phyloP scores from a whole-genome alignment of 2,113 vertebrate genomes.

The Anoura caudifer region DNA sequence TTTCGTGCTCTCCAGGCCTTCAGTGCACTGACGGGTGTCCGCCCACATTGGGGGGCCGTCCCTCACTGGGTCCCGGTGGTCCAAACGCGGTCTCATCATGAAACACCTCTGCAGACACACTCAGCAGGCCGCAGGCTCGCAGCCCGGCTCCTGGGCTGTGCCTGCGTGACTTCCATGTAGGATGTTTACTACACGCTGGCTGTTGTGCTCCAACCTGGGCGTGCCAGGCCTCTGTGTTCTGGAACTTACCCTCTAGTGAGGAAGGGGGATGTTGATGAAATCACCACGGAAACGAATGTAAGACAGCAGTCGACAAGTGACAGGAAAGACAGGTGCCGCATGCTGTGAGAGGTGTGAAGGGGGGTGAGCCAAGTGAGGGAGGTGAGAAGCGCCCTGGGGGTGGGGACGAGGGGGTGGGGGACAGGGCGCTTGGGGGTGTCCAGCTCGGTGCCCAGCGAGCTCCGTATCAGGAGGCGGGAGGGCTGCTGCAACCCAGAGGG shows the following conservation, averaged over 20 bases:
- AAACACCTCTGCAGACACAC: too few species aligned
- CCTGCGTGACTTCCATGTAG: rapidly evolving
- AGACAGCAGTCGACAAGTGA: rapidly evolving
- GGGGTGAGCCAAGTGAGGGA: too few species aligned
- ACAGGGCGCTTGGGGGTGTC: neutral
- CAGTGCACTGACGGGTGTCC: neutral
- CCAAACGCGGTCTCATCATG: neutral
- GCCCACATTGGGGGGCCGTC: rapidly evolving
- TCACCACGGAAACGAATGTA: too few species aligned
- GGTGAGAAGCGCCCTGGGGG: too few species aligned
- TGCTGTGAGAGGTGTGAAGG: neutral
- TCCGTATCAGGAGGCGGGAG: neutral
- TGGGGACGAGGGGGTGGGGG: rapidly evolving
- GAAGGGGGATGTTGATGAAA: too few species aligned
- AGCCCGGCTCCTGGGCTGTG: rapidly evolving
- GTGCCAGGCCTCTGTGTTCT: neutral
- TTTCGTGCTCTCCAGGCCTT: neutral
- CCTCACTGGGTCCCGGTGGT: too few species aligned
- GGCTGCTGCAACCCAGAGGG: neutral
- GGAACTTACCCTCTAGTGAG: neutral
- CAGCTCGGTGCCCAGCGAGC: rapidly evolving
- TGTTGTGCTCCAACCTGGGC: too few species aligned
- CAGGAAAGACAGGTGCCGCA: rapidly evolving
- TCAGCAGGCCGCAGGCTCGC: rapidly evolving
- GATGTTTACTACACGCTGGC: neutral